These are phyloP conservation scores for Epizoanthus illoricatus DNA, from an alignment of 92 coral and sea anemone genomes.

Conservation along the genomic window DNA sequence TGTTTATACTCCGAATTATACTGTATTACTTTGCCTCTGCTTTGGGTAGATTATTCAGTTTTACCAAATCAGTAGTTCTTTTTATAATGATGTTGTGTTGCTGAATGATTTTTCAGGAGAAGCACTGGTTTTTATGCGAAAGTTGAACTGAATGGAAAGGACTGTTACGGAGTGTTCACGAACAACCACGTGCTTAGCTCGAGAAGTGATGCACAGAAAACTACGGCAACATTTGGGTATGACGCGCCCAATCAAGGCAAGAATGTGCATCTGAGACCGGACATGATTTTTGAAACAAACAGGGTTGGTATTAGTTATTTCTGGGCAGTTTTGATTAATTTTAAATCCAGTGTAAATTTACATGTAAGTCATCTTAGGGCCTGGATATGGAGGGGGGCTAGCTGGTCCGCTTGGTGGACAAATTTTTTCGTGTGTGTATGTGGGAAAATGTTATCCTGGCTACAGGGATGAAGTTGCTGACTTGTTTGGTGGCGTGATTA, in stretches of 20 bases:
- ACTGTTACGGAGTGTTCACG: slow-evolving; percentile 74
- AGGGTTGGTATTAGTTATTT: slow-evolving; percentile 54
- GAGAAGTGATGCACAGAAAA: slow-evolving; percentile 57
- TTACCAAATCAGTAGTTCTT: background rate
- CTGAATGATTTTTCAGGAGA: slow-evolving; percentile 52
- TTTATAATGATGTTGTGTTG: background rate
- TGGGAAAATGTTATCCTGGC: no score
- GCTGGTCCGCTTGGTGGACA: no score
- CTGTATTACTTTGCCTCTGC: background rate
- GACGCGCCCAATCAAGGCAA: slow-evolving; percentile 59
- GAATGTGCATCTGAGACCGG: slow-evolving; percentile 59
- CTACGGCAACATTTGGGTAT: slow-evolving; percentile 73
- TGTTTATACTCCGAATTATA: no score
- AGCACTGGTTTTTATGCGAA: slow-evolving; percentile 85
- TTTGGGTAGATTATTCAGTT: background rate
- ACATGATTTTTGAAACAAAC: slow-evolving; percentile 72
- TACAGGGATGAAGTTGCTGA: no score
- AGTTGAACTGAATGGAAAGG: slow-evolving; percentile 41
- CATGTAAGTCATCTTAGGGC: background rate
- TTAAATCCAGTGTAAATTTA: no score
- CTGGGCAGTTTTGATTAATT: background rate
- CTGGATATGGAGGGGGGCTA: no score
- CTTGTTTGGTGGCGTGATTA: no score
- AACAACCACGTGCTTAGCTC: slow-evolving; percentile 85
- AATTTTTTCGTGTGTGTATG: no score